Percentiles rank a stretch among this genome's conserved stretches.
Conservation (phyloP, 2,888 invertebrate genomes). For the Linnaemya tessellans region DNA sequence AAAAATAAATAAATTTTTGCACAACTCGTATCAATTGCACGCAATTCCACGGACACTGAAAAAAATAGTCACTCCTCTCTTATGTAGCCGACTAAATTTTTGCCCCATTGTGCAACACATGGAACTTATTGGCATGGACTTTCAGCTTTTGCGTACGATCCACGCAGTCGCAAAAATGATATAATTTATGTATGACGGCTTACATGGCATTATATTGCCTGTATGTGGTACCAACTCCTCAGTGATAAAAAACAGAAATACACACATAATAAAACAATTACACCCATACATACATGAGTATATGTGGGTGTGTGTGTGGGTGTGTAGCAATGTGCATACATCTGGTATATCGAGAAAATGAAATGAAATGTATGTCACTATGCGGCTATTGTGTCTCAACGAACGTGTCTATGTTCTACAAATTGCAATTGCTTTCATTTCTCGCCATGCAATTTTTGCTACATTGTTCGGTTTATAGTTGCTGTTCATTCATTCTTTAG, state of each 20-base stretch:
- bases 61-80: no score
- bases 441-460: slow-evolving; percentile 59
- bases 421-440: slow-evolving; percentile 66
- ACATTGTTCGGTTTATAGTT: slow-evolving; percentile 66
- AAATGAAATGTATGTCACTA: slow-evolving; percentile 16
- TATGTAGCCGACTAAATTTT: no score
- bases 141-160: slow-evolving; percentile 18
- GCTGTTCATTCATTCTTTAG: slow-evolving; percentile 26
- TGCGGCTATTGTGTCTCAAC: slow-evolving; percentile 50
- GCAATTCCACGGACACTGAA: no score
- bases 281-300: no score
- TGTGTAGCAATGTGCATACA: slow-evolving; percentile 10
- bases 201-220: neutral
- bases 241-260: neutral
- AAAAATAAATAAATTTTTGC: no score
- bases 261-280: neutral
- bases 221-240: neutral
- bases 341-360: no score
- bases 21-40: no score
- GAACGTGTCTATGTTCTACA: slow-evolving; percentile 60
- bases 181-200: slow-evolving; percentile 1
- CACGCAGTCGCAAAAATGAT: slow-evolving; percentile 23
- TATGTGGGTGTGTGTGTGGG: neutral
- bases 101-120: no score
- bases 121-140: no score